Conservation (phyloP, 2,888 invertebrate genomes). For the Caradrina clavipalpis region DNA sequence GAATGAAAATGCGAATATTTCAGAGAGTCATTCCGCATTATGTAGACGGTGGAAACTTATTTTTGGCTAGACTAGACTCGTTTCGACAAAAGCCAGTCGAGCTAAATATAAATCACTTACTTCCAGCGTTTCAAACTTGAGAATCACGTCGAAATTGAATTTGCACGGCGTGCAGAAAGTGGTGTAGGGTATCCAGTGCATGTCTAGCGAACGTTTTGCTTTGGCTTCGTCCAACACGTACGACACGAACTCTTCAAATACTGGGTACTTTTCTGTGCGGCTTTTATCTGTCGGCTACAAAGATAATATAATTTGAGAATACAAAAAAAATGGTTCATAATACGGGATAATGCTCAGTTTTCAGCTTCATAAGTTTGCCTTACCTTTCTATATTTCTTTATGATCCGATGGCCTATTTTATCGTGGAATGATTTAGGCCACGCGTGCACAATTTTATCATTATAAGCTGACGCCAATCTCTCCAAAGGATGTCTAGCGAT, state of each 20-base stretch:
- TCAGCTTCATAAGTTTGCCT: not conserved
- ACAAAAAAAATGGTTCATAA: not conserved
- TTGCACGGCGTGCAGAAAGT: slow-evolving; percentile 96
- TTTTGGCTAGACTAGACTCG: not conserved
- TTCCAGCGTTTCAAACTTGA: slow-evolving; percentile 96
- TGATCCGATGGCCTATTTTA: slow-evolving; percentile 94
- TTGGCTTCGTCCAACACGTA: slow-evolving; percentile 94
- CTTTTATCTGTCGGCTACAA: slow-evolving; percentile 68
- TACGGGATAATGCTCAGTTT: not conserved
- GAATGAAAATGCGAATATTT: slow-evolving; percentile 11
- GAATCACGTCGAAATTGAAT: slow-evolving; percentile 95
- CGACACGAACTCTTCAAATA: slow-evolving; percentile 95
- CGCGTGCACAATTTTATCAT: slow-evolving; percentile 96
- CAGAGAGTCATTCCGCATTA: not conserved
- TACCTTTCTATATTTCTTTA: slow-evolving; percentile 94
- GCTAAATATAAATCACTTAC: slow-evolving; percentile 80
- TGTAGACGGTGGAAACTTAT: not conserved
- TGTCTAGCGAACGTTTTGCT: slow-evolving; percentile 93
- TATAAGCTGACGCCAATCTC: slow-evolving; percentile 94
- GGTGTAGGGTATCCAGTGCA: slow-evolving; percentile 97
- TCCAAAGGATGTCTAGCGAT: slow-evolving; percentile 96
- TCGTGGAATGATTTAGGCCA: slow-evolving; percentile 96
- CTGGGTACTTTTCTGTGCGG: slow-evolving; percentile 92
- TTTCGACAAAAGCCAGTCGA: not conserved
- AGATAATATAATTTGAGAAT: not conserved